Conservation (phyloP, 2,113 vertebrate species). For the Meles meles region DNA sequence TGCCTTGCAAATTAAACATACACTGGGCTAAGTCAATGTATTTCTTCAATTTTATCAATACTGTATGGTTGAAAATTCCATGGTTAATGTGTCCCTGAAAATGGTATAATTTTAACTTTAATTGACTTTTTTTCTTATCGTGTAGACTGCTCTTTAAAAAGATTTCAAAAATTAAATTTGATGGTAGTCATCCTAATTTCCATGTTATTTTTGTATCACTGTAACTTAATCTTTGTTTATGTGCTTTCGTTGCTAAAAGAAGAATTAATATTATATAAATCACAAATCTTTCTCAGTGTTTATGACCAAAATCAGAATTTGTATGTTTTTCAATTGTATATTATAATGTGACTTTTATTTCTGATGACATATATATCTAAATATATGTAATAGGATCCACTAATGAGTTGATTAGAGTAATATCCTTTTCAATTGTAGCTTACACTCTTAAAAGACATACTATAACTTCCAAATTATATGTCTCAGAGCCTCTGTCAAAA, state of each 20-base stretch:
- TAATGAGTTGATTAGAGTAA: neutral
- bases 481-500: neutral
- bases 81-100: neutral
- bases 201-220: neutral
- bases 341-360: conserved; percentile 1
- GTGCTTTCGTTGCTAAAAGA: neutral
- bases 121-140: neutral
- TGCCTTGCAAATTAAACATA: neutral
- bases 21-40: neutral
- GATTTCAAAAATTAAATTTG: neutral
- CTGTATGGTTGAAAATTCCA: neutral
- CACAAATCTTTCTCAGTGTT: neutral
- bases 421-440: neutral
- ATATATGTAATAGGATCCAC: neutral
- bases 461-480: neutral
- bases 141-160: neutral
- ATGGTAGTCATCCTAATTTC: neutral
- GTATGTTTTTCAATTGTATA: neutral
- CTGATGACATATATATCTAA: neutral
- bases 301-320: neutral
- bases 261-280: neutral
- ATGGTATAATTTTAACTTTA: neutral
- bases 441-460: neutral
- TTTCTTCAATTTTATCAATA: neutral
- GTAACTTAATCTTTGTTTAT: neutral